phyloP scores from a whole-genome alignment of 2,888 invertebrate genomes.

The Aporophyla nigra region DNA sequence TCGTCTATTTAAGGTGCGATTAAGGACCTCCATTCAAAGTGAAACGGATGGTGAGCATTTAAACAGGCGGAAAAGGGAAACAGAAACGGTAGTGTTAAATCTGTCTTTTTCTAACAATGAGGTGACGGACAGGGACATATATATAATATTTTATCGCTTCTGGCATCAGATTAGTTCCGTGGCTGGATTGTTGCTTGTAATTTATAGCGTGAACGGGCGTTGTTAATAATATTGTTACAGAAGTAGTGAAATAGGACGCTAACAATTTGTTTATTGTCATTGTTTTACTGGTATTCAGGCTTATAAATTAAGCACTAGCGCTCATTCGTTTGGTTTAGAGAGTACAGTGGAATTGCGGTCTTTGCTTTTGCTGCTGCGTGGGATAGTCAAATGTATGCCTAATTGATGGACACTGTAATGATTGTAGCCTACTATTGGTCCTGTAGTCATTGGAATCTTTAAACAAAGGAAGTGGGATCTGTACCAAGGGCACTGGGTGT shows the following conservation, averaged over 20 bases:
- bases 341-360: neutral
- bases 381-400: neutral
- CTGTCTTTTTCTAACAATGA: constrained; percentile 51
- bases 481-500: too few species aligned
- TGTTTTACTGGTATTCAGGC: constrained; percentile 23
- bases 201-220: constrained; percentile 57
- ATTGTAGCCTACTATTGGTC: neutral
- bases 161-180: constrained; percentile 52
- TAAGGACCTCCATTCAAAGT: constrained; percentile 40
- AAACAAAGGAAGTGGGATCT: neutral
- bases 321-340: constrained; percentile 20
- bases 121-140: constrained; percentile 49
- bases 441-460: neutral
- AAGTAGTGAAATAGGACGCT: constrained; percentile 54
- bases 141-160: constrained; percentile 46
- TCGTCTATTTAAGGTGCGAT: constrained; percentile 23
- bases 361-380: neutral
- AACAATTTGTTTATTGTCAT: constrained; percentile 48
- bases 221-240: constrained; percentile 61
- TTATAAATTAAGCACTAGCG: constrained; percentile 38
- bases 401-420: neutral
- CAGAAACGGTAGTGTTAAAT: constrained; percentile 24
- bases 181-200: constrained; percentile 54
- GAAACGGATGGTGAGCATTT: constrained; percentile 16
- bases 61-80: constrained; percentile 7